Percentiles rank a stretch among this genome's conserved stretches.
phyloP scores from a whole-genome alignment of 2,113 vertebrate species.

The Rhea pennata region DNA sequence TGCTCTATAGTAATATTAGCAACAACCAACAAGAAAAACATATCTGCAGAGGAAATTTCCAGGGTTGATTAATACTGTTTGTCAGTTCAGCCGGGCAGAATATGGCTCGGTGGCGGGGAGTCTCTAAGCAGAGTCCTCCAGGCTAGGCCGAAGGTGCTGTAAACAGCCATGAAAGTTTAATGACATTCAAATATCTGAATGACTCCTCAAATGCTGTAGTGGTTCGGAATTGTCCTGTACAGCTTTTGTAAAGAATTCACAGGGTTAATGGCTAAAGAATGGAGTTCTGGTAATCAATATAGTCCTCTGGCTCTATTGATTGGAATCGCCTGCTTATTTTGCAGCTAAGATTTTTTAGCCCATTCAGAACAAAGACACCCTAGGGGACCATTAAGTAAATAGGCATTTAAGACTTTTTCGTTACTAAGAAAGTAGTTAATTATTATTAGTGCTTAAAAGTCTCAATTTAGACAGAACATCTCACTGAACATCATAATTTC shows the following conservation, averaged over 20 bases:
- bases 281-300: conserved; percentile 87
- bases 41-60: conserved; percentile 35
- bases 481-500: conserved; percentile 62
- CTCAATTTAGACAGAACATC: conserved; percentile 78
- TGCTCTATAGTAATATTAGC: background rate
- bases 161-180: conserved; percentile 70
- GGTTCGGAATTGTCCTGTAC: conserved; percentile 55
- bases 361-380: conserved; percentile 89
- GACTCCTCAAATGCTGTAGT: conserved; percentile 42
- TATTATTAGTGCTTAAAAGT: conserved; percentile 86
- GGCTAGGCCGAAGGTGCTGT: conserved; percentile 47
- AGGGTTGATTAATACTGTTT: conserved; percentile 45
- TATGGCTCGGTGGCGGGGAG: background rate
- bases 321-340: conserved; percentile 88
- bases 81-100: conserved; percentile 41
- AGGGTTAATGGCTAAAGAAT: conserved; percentile 88
- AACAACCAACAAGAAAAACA: background rate
- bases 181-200: conserved; percentile 70
- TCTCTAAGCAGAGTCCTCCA: background rate
- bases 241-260: conserved; percentile 78
- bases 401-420: conserved; percentile 86
- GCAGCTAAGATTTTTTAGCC: conserved; percentile 83
- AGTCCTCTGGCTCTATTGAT: conserved; percentile 90
- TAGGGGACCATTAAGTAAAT: conserved; percentile 87
- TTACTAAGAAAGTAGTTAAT: conserved; percentile 87